Evolutionary conservation across 1,140 invertebrate genomes (phyloP).

Genomic region (Zaprionus ornatus): DNA sequence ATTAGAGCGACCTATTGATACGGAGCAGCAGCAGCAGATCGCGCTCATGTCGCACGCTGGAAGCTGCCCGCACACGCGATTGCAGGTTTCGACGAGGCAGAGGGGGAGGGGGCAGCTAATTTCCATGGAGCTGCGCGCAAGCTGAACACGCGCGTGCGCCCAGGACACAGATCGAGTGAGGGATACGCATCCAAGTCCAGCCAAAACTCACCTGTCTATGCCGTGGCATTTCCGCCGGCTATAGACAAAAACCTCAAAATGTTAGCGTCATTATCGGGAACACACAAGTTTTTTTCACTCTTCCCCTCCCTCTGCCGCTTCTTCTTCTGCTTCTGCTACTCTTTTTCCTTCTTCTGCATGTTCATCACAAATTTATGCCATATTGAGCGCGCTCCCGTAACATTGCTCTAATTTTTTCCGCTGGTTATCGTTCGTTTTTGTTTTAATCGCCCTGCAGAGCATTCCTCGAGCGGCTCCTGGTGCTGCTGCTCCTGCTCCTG

Average conservation of each 20-base stretch:
- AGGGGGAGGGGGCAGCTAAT: slow-evolving; percentile 42
- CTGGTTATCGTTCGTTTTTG: slow-evolving; percentile 77
- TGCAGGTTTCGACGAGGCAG: slow-evolving; percentile 33
- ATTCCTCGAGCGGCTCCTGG: background rate
- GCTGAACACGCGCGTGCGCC: slow-evolving; percentile 69
- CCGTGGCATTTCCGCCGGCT: slow-evolving; percentile 68
- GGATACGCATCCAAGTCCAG: slow-evolving; percentile 29
- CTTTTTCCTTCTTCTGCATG: background rate
- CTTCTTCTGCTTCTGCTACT: background rate
- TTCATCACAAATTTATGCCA: slow-evolving; percentile 72
- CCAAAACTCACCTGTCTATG: slow-evolving; percentile 73
- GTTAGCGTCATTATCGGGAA: slow-evolving; percentile 75
- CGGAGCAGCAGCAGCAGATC: slow-evolving; percentile 1
- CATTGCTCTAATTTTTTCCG: slow-evolving; percentile 81
- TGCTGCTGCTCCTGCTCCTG: slow-evolving; percentile 13
- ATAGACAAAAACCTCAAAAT: slow-evolving; percentile 74
- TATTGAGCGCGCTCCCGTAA: slow-evolving; percentile 58
- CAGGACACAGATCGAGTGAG: slow-evolving; percentile 1
- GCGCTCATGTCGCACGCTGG: slow-evolving; percentile 33
- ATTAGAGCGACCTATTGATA: slow-evolving; percentile 61
- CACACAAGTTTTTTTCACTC: slow-evolving; percentile 48
- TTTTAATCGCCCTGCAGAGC: slow-evolving; percentile 65
- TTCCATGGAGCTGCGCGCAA: slow-evolving; percentile 59
- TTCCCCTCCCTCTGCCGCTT: background rate
- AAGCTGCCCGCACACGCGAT: slow-evolving; percentile 63